phyloP scores from a whole-genome alignment of 2,888 invertebrate genomes.

The Sphaerophoria taeniata region DNA sequence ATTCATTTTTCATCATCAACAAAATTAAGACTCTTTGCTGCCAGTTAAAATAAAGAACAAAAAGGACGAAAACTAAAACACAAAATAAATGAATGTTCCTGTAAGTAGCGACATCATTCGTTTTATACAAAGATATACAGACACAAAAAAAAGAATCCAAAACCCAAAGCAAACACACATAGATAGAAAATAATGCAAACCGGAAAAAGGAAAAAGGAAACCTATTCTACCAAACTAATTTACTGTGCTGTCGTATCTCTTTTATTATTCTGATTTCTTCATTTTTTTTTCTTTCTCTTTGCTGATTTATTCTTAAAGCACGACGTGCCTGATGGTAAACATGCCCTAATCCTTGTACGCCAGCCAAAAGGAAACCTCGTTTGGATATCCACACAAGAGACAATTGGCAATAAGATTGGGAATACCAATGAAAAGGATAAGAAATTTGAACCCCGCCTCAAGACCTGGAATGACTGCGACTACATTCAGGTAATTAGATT shows the following conservation, averaged over 20 bases:
- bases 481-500: slow-evolving; percentile 87
- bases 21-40: slow-evolving; percentile 57
- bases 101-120: slow-evolving; percentile 17
- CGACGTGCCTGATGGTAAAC: slow-evolving; percentile 93
- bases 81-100: slow-evolving; percentile 53
- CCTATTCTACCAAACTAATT: slow-evolving; percentile 59
- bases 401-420: slow-evolving; percentile 86
- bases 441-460: slow-evolving; percentile 83
- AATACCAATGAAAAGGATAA: slow-evolving; percentile 84
- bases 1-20: slow-evolving; percentile 51
- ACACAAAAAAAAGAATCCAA: not conserved
- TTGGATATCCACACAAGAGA: slow-evolving; percentile 89
- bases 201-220: slow-evolving; percentile 15
- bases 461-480: slow-evolving; percentile 94
- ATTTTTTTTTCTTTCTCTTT: slow-evolving; percentile 33
- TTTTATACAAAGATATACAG: slow-evolving; percentile 34
- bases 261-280: slow-evolving; percentile 58
- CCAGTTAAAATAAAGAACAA: slow-evolving; percentile 54
- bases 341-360: slow-evolving; percentile 92
- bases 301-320: slow-evolving; percentile 83
- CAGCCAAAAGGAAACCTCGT: slow-evolving; percentile 93
- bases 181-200: not conserved
- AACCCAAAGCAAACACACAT: slow-evolving; percentile 9
- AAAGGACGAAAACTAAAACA: slow-evolving; percentile 25
- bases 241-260: slow-evolving; percentile 49